Evolutionary conservation across 2,888 invertebrate species (phyloP), one percentile per base, ranked within the genome.

Genomic region (Tigriopus californicus): DNA sequence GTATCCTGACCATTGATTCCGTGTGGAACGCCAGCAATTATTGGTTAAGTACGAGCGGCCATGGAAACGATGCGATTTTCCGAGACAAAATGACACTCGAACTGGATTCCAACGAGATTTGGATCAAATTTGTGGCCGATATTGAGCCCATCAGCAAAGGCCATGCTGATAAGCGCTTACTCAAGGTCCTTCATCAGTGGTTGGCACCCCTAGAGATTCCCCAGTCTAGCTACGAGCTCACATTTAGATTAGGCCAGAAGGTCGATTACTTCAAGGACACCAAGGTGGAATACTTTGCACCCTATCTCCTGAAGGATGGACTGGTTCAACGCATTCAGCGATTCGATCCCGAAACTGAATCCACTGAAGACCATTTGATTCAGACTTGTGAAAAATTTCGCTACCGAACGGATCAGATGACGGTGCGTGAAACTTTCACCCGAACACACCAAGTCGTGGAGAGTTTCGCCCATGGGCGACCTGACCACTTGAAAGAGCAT

Each of bases 221-320:
- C 11, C 33, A 44, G 22, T 51, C 51, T n/a, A 41, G 41, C 22
- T 59, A 24, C 52, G 59, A 59, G 22, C 59, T 59, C n/a, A 52
- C 52, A 24, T 59, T 33, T 41, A 33, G 59, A 18, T 42, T 59
- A 12, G 59, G 59, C 10, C 59, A 59, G 49, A 59, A 59, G 42
- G 41, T 42, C 6, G 24, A 24, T 11, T n/a, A 8, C 2, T 59
- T 49, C 20, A 18, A 41, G 13, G 46, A 56, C 20, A 25, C 46
- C 22, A 59, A 53, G 13, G 52, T 59, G 1, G 59, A 59, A 41
- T 49, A 53, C 42, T 59, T 49, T 53, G 59, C 59, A 22, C 52
- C 59, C 18, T 52, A 58, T 49, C 20, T 59, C 1, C 41, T 59
- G 13, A 59, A 59, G 41, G 59, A 59, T 41, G 59, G 59, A 5